Percentiles rank a stretch among this genome's conserved stretches.
phyloP scores from a whole-genome alignment of 2,113 vertebrate genomes.

The Kryptolebias marmoratus region DNA sequence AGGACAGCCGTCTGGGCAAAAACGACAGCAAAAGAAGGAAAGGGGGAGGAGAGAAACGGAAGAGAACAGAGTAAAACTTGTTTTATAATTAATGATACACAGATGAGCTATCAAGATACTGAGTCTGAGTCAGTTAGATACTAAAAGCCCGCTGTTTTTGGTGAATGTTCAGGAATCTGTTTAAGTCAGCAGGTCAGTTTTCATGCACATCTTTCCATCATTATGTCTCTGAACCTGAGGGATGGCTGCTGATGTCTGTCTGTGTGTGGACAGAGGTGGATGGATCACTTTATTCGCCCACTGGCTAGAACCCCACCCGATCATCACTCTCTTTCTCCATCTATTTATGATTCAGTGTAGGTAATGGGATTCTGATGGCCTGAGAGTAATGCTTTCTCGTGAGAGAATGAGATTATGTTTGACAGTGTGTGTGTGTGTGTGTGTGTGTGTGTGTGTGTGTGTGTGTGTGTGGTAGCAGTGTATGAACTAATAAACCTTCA shows the following conservation, averaged over 20 bases:
- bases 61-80: constrained; percentile 43
- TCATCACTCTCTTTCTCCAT: constrained; percentile 56
- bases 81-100: constrained; percentile 28
- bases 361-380: constrained; percentile 82
- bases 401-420: constrained; percentile 81
- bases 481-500: constrained; percentile 68
- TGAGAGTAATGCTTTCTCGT: constrained; percentile 78
- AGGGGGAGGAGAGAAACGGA: background rate
- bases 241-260: constrained; percentile 24
- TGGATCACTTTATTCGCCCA: constrained; percentile 71
- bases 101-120: constrained; percentile 45
- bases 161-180: constrained; percentile 54
- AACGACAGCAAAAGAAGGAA: constrained; percentile 47
- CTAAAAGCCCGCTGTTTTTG: constrained; percentile 28
- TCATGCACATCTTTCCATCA: constrained; percentile 48
- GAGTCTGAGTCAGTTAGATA: constrained; percentile 26
- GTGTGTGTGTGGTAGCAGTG: constrained; percentile 41
- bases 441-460: constrained; percentile 34
- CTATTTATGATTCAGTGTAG: constrained; percentile 78
- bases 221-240: constrained; percentile 28
- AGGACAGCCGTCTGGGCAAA: constrained; percentile 95
- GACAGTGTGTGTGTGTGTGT: constrained; percentile 45
- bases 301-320: constrained; percentile 66
- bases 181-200: constrained; percentile 52
- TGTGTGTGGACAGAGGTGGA: constrained; percentile 48